Base-by-base conservation (phyloP, 2,888 invertebrate species). In the Anodontia alba region DNA sequence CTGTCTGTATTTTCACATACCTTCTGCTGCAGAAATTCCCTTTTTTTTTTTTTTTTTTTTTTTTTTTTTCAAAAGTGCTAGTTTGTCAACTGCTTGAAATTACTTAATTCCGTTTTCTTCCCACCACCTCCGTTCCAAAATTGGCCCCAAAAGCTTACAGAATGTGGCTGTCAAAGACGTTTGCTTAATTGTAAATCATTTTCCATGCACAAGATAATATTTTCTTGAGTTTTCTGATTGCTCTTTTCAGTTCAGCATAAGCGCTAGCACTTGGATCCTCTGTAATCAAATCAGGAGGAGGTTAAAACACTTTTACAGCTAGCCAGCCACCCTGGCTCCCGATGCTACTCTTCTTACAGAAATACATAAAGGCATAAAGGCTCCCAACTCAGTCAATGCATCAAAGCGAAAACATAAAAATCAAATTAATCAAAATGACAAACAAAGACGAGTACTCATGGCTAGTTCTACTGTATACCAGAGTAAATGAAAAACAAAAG, bases 11-110 rank as follows among this genome's bases (percentile, higher is more conserved):
- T 26, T 23, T 26, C 29, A 5, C 57, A 57, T 57, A 3, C 29
- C 5, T 17, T 57, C 57, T 57, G 57, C 57, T 10, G 57, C 57
- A 57, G 57, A 57, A 5, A 57, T 57, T 20, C 57, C 57, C 57
- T 26, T 57, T n/a, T n/a, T n/a, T 23, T 29, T 57, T 26, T 3
- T n/a, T n/a, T n/a, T n/a, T n/a, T n/a, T n/a, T n/a, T n/a, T n/a
- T n/a, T n/a, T n/a, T 57, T 57, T 57, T 29, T 10, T 23, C 5
- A 57, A 17, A 26, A 29, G 23, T 17, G 23, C 29, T 3, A 29
- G 26, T 57, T n/a, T 57, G 29, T 26, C 57, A 57, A 26, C 29
- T 57, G 29, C 57, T 17, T 57, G 57, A 26, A 10, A 57, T 26
- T 57, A 57, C 29, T 57, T 3, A 26, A 57, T 2, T 17, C 57